A percentile compares a stretch with the other conserved stretches of the same genome.
Evolutionary conservation across 1,140 invertebrate genomes (phyloP).

Genomic region (Philotrypesis tridentata): DNA sequence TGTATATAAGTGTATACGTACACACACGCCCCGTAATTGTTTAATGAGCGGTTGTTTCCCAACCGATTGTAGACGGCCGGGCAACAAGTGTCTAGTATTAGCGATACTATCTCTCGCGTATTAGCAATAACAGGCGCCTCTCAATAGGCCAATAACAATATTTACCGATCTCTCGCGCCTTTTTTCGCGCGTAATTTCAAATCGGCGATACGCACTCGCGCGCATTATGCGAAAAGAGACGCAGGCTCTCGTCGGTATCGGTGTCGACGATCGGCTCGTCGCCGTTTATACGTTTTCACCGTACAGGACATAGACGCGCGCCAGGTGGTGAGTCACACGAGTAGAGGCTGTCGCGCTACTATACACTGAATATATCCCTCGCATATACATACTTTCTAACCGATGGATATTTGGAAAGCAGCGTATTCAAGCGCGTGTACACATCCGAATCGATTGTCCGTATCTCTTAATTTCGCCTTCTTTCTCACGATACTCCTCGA

Average conservation of each 20-base stretch:
- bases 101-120: neutral
- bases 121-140: too few species aligned
- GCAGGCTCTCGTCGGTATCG: too few species aligned
- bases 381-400: conserved; percentile 28
- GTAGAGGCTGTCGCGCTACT: neutral
- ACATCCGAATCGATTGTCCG: too few species aligned
- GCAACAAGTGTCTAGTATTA: neutral
- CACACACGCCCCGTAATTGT: neutral
- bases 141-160: neutral
- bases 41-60: neutral
- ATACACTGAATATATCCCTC: neutral
- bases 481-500: neutral
- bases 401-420: conserved; percentile 36
- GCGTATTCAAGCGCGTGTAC: neutral
- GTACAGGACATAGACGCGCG: neutral
- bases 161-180: too few species aligned
- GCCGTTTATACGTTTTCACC: conserved; percentile 32
- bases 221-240: too few species aligned
- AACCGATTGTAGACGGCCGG: neutral
- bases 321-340: conserved; percentile 6
- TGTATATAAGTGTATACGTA: too few species aligned
- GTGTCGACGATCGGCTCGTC: too few species aligned
- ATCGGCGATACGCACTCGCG: too few species aligned
- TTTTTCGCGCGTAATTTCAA: too few species aligned
- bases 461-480: neutral